phyloP scores from a whole-genome alignment of 2,113 vertebrate species.

The Ginglymostoma cirratum region DNA sequence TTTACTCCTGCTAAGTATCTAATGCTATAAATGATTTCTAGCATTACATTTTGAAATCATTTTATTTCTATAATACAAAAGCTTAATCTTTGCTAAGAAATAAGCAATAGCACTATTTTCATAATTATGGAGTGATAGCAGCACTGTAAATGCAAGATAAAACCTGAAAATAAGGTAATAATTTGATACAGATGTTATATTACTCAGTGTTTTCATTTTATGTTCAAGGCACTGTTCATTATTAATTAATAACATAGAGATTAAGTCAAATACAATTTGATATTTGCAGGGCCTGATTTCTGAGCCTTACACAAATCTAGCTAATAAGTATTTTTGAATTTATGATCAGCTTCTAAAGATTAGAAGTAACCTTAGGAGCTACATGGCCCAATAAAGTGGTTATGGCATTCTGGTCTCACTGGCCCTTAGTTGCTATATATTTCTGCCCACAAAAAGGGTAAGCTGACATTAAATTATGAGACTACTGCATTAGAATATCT shows the following conservation, averaged over 20 bases:
- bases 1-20: neutral
- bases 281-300: constrained; percentile 2
- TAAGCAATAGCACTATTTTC: neutral
- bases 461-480: neutral
- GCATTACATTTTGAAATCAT: neutral
- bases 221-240: neutral
- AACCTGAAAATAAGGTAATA: neutral
- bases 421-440: neutral
- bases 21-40: neutral
- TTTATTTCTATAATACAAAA: neutral
- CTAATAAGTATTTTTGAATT: neutral
- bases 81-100: neutral
- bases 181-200: neutral
- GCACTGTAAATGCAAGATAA: neutral
- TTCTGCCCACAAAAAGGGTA: neutral
- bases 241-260: neutral
- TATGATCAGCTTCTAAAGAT: neutral
- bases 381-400: neutral
- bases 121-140: neutral
- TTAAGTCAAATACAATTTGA: neutral
- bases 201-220: neutral
- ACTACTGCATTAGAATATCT: neutral
- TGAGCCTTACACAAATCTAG: neutral
- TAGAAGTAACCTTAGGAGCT: neutral
- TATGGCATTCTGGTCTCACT: neutral